Evolutionary conservation across 2,113 vertebrate species (phyloP).

Genomic region (Acinonyx jubatus): DNA sequence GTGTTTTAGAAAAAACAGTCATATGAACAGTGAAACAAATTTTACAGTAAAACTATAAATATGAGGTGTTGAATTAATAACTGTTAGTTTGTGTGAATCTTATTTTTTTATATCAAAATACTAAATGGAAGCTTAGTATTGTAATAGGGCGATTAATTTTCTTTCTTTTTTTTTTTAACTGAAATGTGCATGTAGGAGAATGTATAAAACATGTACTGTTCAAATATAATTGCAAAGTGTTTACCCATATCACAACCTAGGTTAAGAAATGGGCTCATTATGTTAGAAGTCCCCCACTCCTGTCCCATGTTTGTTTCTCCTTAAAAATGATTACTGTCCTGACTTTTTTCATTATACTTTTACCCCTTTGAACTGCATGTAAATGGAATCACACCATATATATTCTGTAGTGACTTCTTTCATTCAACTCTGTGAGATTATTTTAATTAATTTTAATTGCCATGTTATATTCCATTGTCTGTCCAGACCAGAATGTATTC

Average conservation of each 20-base stretch:
- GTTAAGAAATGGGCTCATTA: neutral
- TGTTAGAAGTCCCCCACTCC: neutral
- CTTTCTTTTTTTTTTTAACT: neutral
- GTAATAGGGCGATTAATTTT: neutral
- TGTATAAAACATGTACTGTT: neutral
- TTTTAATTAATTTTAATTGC: constrained; percentile 1
- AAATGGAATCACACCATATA: neutral
- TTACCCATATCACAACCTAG: neutral
- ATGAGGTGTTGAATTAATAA: neutral
- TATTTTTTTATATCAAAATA: constrained; percentile 46
- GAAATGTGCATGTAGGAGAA: neutral
- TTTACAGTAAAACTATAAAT: constrained; percentile 4
- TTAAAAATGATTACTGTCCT: neutral
- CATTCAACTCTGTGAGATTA: neutral
- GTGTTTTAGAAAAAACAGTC: constrained; percentile 20
- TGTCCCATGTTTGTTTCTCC: neutral
- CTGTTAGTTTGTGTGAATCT: neutral
- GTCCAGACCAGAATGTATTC: neutral
- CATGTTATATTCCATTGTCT: neutral
- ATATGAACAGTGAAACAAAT: neutral
- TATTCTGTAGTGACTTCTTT: constrained; percentile 21
- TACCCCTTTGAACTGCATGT: neutral
- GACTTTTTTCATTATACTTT: constrained; percentile 38
- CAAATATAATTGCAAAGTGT: neutral
- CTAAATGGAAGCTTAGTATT: neutral